Evolutionary conservation across 2,888 invertebrate species (phyloP).

Genomic region (Phytoseiulus persimilis): DNA sequence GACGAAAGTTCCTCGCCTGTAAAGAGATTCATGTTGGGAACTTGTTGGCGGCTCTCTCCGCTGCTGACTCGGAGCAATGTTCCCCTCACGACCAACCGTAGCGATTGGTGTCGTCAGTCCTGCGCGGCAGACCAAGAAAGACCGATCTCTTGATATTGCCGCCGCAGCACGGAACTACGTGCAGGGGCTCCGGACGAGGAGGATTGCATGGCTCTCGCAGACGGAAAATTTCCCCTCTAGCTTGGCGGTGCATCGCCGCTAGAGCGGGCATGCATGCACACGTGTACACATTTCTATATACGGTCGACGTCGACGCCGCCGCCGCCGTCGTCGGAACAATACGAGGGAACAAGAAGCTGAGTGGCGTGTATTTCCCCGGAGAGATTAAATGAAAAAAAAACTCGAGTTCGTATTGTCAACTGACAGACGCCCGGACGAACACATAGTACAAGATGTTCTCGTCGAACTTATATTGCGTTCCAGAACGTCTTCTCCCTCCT

Average conservation of each 20-base stretch:
- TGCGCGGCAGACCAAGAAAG: neutral
- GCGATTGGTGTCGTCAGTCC: neutral
- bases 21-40: constrained; percentile 45
- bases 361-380: neutral
- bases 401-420: neutral
- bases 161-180: neutral
- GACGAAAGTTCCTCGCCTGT: constrained; percentile 69
- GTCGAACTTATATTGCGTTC: neutral
- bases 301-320: neutral
- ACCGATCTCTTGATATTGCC: neutral
- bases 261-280: neutral
- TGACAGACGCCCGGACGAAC: neutral
- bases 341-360: neutral
- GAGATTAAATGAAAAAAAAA: neutral
- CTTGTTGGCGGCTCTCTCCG: neutral
- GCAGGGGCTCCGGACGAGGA: neutral
- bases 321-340: neutral
- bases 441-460: neutral
- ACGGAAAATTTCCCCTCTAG: neutral
- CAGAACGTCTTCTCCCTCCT: neutral
- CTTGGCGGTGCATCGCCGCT: too few relatives aligned
- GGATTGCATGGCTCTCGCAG: neutral
- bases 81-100: neutral
- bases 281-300: neutral
- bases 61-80: neutral